Evolutionary conservation across 2,888 invertebrate species (phyloP), one percentile per base, ranked within the genome.

Genomic region (Amphipoea oculea): DNA sequence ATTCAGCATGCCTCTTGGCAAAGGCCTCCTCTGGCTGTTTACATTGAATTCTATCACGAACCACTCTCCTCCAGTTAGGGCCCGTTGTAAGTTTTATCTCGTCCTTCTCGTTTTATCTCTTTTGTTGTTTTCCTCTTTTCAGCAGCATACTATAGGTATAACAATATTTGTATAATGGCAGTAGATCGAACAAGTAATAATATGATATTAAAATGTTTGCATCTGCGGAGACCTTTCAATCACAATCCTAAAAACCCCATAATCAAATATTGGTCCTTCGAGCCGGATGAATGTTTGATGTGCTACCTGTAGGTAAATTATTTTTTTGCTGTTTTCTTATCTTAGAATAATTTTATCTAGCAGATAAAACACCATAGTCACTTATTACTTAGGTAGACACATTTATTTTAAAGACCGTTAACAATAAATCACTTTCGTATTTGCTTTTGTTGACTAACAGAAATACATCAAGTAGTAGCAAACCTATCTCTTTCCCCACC

Each of bases 401-500:
- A 9, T 45, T 45, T 45, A 45, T 45, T 45, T 45, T 45, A 9
- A 45, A 45, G 9, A 45, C 45, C 11, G 11, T 14, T 48, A 4
- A 48, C 23, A 36, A 68, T 36, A 2, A 23, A 17, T 48, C 12
- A 23, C 1, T 60, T 12, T 36, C 6, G 0, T 51, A 77, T 77
- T 51, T 40, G 5, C 3, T 62, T 0, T 42, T 4, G 17, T 45
- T 7, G 4, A 29, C 9, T 23, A 23, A n/a, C 20, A 42, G 11
- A 23, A 57, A 57, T 23, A n/a, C 57, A 3, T 23, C 9, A 5
- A 57, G 17, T 23, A 4, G 3, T 29, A 45, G 23, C 54, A 42
- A 68, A 54, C 60, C 29, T 29, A 29, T 85, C 81, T 89, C 66
- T 62, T 60, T 12, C 14, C 23, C 42, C 63, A 78, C 40, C 83